phyloP scores from a whole-genome alignment of 2,888 invertebrate genomes.

The Drosophila pullipes region DNA sequence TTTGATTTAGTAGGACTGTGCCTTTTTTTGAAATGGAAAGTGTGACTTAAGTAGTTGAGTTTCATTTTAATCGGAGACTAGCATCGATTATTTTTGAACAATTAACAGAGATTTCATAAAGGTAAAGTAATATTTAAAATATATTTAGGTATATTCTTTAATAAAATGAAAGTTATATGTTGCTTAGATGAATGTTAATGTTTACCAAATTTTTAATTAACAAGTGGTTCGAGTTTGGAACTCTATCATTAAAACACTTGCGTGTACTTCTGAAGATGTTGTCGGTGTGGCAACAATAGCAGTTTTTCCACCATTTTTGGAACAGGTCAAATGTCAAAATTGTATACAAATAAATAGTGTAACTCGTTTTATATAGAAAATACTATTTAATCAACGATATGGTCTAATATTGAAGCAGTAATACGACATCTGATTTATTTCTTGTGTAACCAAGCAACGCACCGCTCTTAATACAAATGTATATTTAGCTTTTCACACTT shows the following conservation, averaged over 20 bases:
- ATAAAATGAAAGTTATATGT: neutral
- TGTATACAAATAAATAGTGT: neutral
- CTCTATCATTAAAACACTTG: neutral
- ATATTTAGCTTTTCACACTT: conserved; percentile 2
- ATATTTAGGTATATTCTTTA: too few relatives aligned
- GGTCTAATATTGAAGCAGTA: neutral
- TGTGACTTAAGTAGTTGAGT: conserved; percentile 9
- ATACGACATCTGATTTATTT: neutral
- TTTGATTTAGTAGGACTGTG: conserved; percentile 17
- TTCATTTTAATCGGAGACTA: neutral
- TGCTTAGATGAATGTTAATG: neutral
- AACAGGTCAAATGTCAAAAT: too few relatives aligned
- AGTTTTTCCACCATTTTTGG: too few relatives aligned
- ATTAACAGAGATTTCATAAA: neutral
- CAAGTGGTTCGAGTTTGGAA: neutral
- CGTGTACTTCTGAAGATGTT: neutral
- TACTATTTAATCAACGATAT: neutral
- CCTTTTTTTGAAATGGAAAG: conserved; percentile 58
- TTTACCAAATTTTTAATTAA: too few relatives aligned
- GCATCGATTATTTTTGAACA: neutral
- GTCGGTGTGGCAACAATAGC: too few relatives aligned
- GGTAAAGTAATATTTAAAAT: neutral
- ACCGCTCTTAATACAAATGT: neutral
- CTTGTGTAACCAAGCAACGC: neutral
- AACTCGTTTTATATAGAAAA: neutral